Evolutionary conservation across 2,797 vertebrate genomes (phyloP).

Genomic region (Esox lucius): DNA sequence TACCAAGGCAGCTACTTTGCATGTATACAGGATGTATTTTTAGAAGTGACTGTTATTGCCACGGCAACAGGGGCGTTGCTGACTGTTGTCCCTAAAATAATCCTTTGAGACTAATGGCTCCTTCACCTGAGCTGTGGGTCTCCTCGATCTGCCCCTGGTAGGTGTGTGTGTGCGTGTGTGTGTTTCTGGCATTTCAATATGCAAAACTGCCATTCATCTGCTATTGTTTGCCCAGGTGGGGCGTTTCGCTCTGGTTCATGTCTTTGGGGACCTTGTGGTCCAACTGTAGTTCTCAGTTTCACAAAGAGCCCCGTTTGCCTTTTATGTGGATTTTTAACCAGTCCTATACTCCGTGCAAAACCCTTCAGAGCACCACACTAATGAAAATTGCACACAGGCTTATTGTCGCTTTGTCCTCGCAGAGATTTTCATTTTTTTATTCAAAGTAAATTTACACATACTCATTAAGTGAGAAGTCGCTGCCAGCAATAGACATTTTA

Average conservation of each 20-base stretch:
- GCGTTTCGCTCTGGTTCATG: slow-evolving; percentile 39
- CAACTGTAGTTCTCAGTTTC: slow-evolving; percentile 70
- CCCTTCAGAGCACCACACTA: slow-evolving; percentile 32
- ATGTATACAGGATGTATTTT: not conserved
- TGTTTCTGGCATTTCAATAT: slow-evolving; percentile 47
- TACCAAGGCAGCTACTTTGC: not conserved
- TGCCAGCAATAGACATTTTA: too few relatives aligned
- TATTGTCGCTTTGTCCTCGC: slow-evolving; percentile 53
- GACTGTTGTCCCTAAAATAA: slow-evolving; percentile 32
- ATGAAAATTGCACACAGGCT: slow-evolving; percentile 47
- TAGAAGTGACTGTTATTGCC: slow-evolving; percentile 28
- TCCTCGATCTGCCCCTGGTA: slow-evolving; percentile 52
- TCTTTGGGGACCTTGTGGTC: slow-evolving; percentile 64
- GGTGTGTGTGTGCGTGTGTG: not conserved
- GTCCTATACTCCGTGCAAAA: slow-evolving; percentile 55
- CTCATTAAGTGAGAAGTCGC: too few relatives aligned
- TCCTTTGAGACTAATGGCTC: slow-evolving; percentile 51
- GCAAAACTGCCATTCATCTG: slow-evolving; percentile 63
- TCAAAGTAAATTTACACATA: too few relatives aligned
- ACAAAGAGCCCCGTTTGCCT: slow-evolving; percentile 69
- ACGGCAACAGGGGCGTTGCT: slow-evolving; percentile 53
- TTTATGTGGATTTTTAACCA: slow-evolving; percentile 64
- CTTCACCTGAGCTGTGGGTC: slow-evolving; percentile 64
- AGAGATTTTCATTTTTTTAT: too few relatives aligned
- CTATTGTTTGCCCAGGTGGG: slow-evolving; percentile 75